Conservation (phyloP, 2,113 vertebrate genomes). For the Oreochromis aureus region DNA sequence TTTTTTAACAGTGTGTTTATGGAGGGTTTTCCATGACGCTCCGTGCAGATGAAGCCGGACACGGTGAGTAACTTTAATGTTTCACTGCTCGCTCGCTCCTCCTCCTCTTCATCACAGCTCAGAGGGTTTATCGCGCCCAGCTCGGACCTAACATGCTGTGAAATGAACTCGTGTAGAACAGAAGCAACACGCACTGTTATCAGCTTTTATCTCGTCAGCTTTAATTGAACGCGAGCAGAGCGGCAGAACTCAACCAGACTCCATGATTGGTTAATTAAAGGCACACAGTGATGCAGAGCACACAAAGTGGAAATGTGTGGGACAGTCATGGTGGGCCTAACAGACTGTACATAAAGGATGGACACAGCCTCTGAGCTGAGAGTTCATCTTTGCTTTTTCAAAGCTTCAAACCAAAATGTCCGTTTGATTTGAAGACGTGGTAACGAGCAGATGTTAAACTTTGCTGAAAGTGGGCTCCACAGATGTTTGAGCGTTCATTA, state of each 20-base stretch:
- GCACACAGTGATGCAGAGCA: not conserved
- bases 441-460: not conserved
- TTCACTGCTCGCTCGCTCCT: fast-evolving
- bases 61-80: not conserved
- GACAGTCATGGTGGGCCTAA: fast-evolving
- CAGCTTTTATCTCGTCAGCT: not conserved
- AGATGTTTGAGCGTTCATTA: fast-evolving
- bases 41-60: fast-evolving
- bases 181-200: not conserved
- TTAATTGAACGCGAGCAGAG: not conserved
- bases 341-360: not conserved
- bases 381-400: not conserved
- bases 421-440: not conserved
- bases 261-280: not conserved
- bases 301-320: not conserved
- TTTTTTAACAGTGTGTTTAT: not conserved
- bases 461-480: not conserved
- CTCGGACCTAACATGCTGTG: not conserved
- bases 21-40: not conserved
- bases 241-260: not conserved
- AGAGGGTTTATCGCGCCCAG: not conserved
- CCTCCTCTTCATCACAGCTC: not conserved
- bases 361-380: not conserved
- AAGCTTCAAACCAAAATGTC: not conserved
- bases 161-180: slow-evolving; percentile 19